phyloP scores from a whole-genome alignment of 2,113 vertebrate genomes.

The Hypanus sabinus region DNA sequence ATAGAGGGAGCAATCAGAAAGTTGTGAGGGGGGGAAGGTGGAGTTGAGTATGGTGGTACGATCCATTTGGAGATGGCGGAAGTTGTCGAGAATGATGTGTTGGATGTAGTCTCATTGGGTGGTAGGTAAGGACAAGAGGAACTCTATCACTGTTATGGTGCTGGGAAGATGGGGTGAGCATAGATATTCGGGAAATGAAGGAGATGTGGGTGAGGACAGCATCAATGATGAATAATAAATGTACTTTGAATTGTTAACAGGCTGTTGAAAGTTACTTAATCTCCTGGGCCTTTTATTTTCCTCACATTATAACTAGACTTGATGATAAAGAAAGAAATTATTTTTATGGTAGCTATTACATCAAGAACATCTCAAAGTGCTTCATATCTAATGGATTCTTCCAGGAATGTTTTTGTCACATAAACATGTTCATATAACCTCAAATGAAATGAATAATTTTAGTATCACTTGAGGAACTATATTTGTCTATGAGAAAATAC shows the following conservation, averaged over 20 bases:
- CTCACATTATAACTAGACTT: neutral
- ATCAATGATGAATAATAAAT: too few relatives aligned
- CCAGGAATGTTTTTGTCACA: neutral
- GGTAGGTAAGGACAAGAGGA: too few relatives aligned
- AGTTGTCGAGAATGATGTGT: too few relatives aligned
- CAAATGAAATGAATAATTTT: constrained; percentile 5
- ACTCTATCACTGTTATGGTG: too few relatives aligned
- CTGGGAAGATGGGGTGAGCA: too few relatives aligned
- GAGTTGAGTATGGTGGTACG: too few relatives aligned
- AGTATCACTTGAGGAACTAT: neutral
- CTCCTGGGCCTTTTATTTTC: neutral
- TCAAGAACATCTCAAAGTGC: neutral
- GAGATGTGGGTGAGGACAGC: too few relatives aligned
- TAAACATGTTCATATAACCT: neutral
- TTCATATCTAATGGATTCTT: neutral
- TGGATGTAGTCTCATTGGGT: too few relatives aligned
- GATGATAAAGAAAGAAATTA: neutral
- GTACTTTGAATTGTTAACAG: neutral
- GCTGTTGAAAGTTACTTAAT: neutral
- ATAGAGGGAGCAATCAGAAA: too few relatives aligned
- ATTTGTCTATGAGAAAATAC: neutral
- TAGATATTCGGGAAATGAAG: too few relatives aligned
- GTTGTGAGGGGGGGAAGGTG: too few relatives aligned
- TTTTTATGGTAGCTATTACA: neutral
- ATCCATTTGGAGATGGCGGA: too few relatives aligned